Base-by-base conservation (phyloP, 1,140 invertebrate species). In the Hermetia illucens region DNA sequence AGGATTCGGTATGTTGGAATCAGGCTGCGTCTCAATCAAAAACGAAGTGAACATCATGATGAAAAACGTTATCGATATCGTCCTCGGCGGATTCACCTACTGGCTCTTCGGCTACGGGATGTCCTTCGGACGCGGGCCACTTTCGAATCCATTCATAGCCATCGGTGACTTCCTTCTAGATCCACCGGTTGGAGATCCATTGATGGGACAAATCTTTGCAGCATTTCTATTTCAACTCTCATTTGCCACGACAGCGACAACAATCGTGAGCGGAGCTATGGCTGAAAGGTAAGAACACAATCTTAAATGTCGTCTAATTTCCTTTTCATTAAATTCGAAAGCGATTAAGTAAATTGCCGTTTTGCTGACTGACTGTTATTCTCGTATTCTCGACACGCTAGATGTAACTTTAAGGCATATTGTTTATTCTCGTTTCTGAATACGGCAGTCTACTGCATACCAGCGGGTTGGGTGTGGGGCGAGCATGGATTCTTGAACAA, bases 31-130 rank as follows among this genome's bases (percentile, higher is more conserved):
- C 0, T 89, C 85, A 1, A 70, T 87, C 20, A 94, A 93, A 63
- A 93, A 93, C 51, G 90, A 93, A 69, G 86, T 91, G 0, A 92
- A 93, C 50, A 92, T 93, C n/a, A 92, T 93, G 88, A 89, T 93
- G 82, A 93, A 92, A 59, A 94, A 94, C 51, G 77, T 91, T 0
- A 83, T 87, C 1, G 89, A 94, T 46, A 87, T 95, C 36, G 82
- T 91, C 8, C 69, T 95, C 3, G 91, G 91, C 12, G 90, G 74
- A 10, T 62, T 61, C 16, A 91, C 87, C 0, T 96, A 94, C 61
- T 95, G 91, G 91, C 69, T 87, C 15, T 92, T 94, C 53, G 92
- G 91, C 1, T 96, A 88, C 60, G 87, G 82, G 1, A 69, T 95
- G 51, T 91, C 86, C 34, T 95, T 92, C 49, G 90, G 90, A 1